Evolutionary conservation across 2,888 invertebrate genomes (phyloP).

Genomic region (Lasioglossum marginatum): DNA sequence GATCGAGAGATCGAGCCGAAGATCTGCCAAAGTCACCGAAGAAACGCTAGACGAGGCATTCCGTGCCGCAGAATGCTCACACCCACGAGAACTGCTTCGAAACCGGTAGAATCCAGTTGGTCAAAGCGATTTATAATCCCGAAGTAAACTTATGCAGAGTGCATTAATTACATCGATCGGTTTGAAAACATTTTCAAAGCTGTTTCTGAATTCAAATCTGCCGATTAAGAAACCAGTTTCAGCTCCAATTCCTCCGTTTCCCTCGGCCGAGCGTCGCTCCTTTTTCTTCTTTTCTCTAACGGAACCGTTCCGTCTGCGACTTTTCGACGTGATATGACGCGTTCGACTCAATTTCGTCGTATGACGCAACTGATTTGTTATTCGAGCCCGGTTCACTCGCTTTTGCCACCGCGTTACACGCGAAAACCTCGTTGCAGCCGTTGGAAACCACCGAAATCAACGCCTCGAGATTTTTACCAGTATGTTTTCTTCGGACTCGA

Average conservation of each 20-base stretch:
- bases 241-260: conserved; percentile 49
- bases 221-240: conserved; percentile 56
- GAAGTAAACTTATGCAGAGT: conserved; percentile 50
- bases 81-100: conserved; percentile 64
- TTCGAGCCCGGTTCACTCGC: background rate
- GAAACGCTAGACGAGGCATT: conserved; percentile 62
- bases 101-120: conserved; percentile 66
- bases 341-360: conserved; percentile 25
- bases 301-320: conserved; percentile 19
- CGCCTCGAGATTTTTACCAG: no score
- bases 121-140: conserved; percentile 61
- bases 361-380: conserved; percentile 31
- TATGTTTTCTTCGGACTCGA: background rate
- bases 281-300: conserved; percentile 18
- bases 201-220: conserved; percentile 42
- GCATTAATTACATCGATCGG: conserved; percentile 59
- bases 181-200: conserved; percentile 49
- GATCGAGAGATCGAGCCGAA: conserved; percentile 26
- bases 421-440: background rate
- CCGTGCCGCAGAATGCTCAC: conserved; percentile 61
- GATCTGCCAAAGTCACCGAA: conserved; percentile 59
- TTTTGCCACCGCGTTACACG: background rate
- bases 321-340: conserved; percentile 11
- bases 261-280: conserved; percentile 2
- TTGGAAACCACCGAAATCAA: background rate